phyloP scores from a whole-genome alignment of 1,140 invertebrate species.

The Phthorimaea operculella region DNA sequence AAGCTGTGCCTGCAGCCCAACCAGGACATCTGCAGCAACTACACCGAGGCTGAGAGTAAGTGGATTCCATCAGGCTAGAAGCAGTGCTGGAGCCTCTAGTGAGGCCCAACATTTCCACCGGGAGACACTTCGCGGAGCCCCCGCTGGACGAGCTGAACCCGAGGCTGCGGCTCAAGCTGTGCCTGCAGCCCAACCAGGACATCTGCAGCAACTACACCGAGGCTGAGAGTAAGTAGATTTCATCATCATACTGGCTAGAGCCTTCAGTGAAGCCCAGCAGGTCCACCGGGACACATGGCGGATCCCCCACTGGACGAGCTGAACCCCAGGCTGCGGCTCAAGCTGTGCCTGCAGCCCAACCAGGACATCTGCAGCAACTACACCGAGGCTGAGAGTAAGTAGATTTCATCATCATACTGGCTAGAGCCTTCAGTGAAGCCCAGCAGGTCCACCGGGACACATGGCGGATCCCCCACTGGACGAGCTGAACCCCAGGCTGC shows the following conservation, averaged over 20 bases:
- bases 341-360: slow-evolving; percentile 81
- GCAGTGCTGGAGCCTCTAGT: no score
- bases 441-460: slow-evolving; percentile 48
- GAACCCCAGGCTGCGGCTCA: slow-evolving; percentile 78
- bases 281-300: slow-evolving; percentile 55
- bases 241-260: no score
- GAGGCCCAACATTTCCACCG: slow-evolving; percentile 34
- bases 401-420: not conserved
- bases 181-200: slow-evolving; percentile 78
- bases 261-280: slow-evolving; percentile 26
- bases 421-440: no score
- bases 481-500: slow-evolving; percentile 74
- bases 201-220: slow-evolving; percentile 85
- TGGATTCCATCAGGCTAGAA: slow-evolving; percentile 27
- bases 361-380: slow-evolving; percentile 85
- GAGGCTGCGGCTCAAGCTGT: slow-evolving; percentile 81
- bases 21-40: slow-evolving; percentile 84
- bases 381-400: slow-evolving; percentile 83
- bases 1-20: slow-evolving; percentile 82
- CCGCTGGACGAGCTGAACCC: slow-evolving; percentile 72
- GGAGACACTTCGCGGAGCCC: slow-evolving; percentile 63
- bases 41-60: slow-evolving; percentile 84
- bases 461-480: slow-evolving; percentile 67
- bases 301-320: slow-evolving; percentile 69
- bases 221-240: slow-evolving; percentile 78